Evolutionary conservation across 2,113 vertebrate genomes (phyloP), one percentile per base, ranked within the genome.

Genomic region (Brachypodius melanocephalos): DNA sequence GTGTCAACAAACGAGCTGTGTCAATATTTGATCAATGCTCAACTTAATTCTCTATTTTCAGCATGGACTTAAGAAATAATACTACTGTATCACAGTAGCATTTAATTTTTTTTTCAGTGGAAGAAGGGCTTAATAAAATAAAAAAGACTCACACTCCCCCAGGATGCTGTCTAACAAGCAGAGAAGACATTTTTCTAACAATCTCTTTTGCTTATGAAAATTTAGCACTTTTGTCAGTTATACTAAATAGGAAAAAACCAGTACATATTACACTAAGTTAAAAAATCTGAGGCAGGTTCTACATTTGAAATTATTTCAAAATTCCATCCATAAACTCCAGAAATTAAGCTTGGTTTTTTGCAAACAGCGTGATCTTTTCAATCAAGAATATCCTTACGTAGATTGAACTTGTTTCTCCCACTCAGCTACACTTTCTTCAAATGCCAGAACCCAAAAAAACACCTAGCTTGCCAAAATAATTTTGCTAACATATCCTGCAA

Each of bases 11-110:
- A 72, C 0, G 17, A 74, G 9, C 16, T 74, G 43, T 80, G 48
- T 59, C 88, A 91, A 77, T 71, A 93, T 79, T 82, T 82, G 77
- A 89, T 85, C 65, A 54, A 76, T 79, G 51, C 58, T 75, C 43
- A 87, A 85, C n/a, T 78, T 93, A 18, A 87, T 75, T 93, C 48
- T 75, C 61, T 45, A 68, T 62, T 88, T 85, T 91, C 54, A 91
- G 18, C 62, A 89, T 0, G 36, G 19, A 90, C 17, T 49, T 81
- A 74, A 66, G 67, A 91, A 93, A 89, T 54, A 87, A 31, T 26
- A 26, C 9, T 71, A 73, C 19, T 51, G 14, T 40, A 85, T 29
- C 34, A 55, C 12, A 69, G 26, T 5, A 59, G 9, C 19, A n/a
- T 69, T 82, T 62, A 2, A 8, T 5, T 22, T 17, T 38, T 17